Evolutionary conservation across 2,888 invertebrate species (phyloP).

Genomic region (Camponotus fellah): DNA sequence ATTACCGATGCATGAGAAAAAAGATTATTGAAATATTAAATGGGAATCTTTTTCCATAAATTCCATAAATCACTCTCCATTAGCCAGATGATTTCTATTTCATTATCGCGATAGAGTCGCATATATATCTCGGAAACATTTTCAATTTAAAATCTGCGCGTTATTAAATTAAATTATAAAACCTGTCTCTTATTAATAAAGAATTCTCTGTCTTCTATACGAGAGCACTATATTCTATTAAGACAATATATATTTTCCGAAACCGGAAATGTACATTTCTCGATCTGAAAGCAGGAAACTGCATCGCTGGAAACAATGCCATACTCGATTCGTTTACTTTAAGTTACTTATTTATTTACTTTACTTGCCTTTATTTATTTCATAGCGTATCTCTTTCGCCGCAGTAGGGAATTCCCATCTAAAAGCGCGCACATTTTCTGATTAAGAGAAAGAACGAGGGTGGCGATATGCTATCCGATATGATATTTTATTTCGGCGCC

Average conservation of each 20-base stretch:
- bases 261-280: background rate
- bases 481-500: slow-evolving; percentile 53
- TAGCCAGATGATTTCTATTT: background rate
- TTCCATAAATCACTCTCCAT: background rate
- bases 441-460: slow-evolving; percentile 31
- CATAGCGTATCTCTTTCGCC: slow-evolving; percentile 11
- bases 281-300: slow-evolving; percentile 9
- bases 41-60: background rate
- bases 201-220: background rate
- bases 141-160: background rate
- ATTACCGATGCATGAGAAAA: slow-evolving; percentile 18
- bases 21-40: slow-evolving; percentile 22
- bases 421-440: slow-evolving; percentile 42
- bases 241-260: slow-evolving; percentile 17
- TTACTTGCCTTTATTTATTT: slow-evolving; percentile 30
- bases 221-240: slow-evolving; percentile 4
- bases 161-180: background rate
- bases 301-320: slow-evolving; percentile 23
- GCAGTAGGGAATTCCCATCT: slow-evolving; percentile 22
- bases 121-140: background rate
- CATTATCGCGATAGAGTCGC: background rate
- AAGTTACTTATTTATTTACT: slow-evolving; percentile 44
- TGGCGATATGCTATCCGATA: slow-evolving; percentile 19
- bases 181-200: background rate
- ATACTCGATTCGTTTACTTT: slow-evolving; percentile 14